These are phyloP conservation scores for Cygnus olor DNA, from an alignment of 2,797 vertebrate species.

Conservation along the genomic window DNA sequence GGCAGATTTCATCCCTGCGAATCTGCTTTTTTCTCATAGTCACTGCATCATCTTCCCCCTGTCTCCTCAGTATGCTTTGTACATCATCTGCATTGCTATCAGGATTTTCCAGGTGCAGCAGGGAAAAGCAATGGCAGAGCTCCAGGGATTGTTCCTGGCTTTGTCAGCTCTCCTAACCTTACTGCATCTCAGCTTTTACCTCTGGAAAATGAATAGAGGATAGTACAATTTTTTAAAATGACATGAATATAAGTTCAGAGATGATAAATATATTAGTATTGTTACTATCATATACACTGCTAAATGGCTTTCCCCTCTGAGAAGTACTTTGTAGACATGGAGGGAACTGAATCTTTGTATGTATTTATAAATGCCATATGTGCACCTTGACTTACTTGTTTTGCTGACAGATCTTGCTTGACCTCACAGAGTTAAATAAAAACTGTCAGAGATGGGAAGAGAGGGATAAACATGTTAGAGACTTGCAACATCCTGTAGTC, in stretches of 20 bases:
- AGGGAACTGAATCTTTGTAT: background rate
- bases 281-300: background rate
- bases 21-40: background rate
- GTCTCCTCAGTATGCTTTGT: background rate
- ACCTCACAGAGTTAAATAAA: background rate
- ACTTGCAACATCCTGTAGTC: background rate
- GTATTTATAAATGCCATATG: background rate
- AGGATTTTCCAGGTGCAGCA: background rate
- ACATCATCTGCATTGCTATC: fast-evolving
- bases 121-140: background rate
- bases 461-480: background rate
- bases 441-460: background rate
- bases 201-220: background rate
- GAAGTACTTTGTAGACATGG: background rate
- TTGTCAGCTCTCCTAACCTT: background rate
- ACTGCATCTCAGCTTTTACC: background rate
- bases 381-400: background rate
- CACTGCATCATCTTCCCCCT: background rate
- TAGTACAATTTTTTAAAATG: background rate
- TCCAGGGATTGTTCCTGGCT: background rate
- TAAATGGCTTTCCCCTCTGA: background rate
- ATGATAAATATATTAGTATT: background rate
- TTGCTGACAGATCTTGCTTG: background rate
- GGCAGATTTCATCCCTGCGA: background rate
- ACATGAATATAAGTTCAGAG: background rate